Conservation (phyloP, 1,140 invertebrate genomes). For the Polypedilum vanderplanki region DNA sequence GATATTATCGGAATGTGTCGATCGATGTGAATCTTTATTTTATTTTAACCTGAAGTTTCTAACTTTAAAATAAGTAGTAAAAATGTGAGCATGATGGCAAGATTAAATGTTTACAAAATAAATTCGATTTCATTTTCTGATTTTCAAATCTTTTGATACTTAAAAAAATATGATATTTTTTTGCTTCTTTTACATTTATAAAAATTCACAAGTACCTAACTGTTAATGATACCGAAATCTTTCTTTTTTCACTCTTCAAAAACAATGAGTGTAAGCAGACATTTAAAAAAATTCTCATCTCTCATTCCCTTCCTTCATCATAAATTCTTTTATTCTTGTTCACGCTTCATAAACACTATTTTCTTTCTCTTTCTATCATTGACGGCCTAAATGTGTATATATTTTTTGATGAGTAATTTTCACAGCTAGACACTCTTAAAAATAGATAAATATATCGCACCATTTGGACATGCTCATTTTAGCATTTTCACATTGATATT, state of each 20-base stretch:
- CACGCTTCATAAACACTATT: neutral
- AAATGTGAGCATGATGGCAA: no score
- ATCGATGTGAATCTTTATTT: no score
- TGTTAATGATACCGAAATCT: neutral
- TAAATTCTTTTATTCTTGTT: neutral
- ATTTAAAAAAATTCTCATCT: neutral
- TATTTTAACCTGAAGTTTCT: no score
- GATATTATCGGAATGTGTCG: neutral
- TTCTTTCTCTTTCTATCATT: neutral
- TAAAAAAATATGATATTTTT: no score
- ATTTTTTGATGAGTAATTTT: conserved; percentile 1
- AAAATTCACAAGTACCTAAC: no score
- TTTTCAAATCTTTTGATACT: no score
- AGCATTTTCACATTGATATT: neutral
- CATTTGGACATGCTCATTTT: neutral
- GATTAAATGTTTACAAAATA: no score
- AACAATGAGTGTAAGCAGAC: neutral
- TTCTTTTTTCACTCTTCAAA: neutral
- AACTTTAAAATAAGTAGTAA: no score
- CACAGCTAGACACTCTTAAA: neutral
- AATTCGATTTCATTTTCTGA: no score
- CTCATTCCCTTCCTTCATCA: neutral
- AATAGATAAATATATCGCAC: conserved; percentile 1
- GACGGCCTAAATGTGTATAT: neutral
- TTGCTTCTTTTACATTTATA: no score